phyloP scores from a whole-genome alignment of 2,888 invertebrate genomes.

The Lithophane ornitopus region DNA sequence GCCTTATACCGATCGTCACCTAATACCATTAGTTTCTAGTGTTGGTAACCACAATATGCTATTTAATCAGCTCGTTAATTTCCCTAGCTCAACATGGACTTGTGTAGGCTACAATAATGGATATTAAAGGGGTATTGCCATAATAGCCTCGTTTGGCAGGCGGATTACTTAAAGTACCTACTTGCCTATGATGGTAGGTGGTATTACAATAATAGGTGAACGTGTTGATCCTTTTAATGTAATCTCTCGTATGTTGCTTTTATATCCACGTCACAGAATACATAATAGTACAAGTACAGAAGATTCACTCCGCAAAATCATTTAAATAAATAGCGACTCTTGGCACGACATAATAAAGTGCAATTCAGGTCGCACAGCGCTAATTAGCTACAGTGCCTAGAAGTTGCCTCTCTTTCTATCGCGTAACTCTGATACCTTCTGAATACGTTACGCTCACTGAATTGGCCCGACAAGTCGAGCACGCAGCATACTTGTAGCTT shows the following conservation, averaged over 20 bases:
- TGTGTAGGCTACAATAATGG: conserved; percentile 26
- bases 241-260: neutral
- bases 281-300: too few species aligned
- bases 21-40: conserved; percentile 33
- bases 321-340: too few species aligned
- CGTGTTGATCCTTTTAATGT: neutral
- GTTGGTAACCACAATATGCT: conserved; percentile 16
- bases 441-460: too few species aligned
- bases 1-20: conserved; percentile 46
- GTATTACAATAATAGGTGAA: neutral
- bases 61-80: conserved; percentile 30
- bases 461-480: too few species aligned
- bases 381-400: too few species aligned
- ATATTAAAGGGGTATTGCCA: conserved; percentile 20
- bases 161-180: conserved; percentile 9
- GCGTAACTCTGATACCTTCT: too few species aligned
- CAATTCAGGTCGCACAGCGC: too few species aligned
- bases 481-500: too few species aligned
- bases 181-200: neutral
- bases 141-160: conserved; percentile 29
- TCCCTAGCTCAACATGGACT: conserved; percentile 20
- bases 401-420: too few species aligned
- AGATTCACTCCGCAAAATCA: too few species aligned
- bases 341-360: too few species aligned
- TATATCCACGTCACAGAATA: neutral